Evolutionary conservation across 64 coral and sea anemone species (phyloP), one percentile per base, ranked within the genome.

Genomic region (Catalaphyllia jardinei): DNA sequence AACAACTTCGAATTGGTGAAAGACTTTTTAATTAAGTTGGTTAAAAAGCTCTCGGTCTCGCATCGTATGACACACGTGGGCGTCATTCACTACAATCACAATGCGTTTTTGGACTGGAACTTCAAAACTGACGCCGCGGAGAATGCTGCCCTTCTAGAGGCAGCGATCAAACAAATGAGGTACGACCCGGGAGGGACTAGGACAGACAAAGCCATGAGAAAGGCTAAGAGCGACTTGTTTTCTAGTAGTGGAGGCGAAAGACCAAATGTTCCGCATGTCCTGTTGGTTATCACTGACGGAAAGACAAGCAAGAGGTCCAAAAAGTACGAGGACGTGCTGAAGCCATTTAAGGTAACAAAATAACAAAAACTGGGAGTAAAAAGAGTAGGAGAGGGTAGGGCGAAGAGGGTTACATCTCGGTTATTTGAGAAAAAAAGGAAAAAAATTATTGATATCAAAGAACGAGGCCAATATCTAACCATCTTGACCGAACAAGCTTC

Each of bases 211-310:
- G 90, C 57, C 1, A 24, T 92, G 60, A 27, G 18, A 2, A 60
- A 15, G 75, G 83, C 83, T 15, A 8, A 8, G 16, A 29, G 49
- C 1, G 17, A 77, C 38, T 19, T 92, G 17, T 72, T 92, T 7
- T 25, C 19, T 4, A 0, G 0, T 8, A 1, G 4, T 0, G 1
- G 38, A 5, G 90, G 75, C 8, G 24, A 8, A 6, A 77, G 90
- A 39, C 16, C 12, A 3, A 29, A 25, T 31, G 74, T 87, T 1
- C 74, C 90, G 17, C 61, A 87, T 17, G 60, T 92, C 0, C 18
- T 87, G 38, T 0, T 92, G 19, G 90, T 92, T 16, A 4, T 92
- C 9, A 92, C 90, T 14, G 90, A 87, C 51, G 90, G 90, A 31
- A 86, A 79, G 22, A 92, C 90, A 4, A 71, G n/a, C 74, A 1